These are phyloP conservation scores for Brachyistius frenatus DNA, from an alignment of 2,113 vertebrate genomes.

Conservation along the genomic window DNA sequence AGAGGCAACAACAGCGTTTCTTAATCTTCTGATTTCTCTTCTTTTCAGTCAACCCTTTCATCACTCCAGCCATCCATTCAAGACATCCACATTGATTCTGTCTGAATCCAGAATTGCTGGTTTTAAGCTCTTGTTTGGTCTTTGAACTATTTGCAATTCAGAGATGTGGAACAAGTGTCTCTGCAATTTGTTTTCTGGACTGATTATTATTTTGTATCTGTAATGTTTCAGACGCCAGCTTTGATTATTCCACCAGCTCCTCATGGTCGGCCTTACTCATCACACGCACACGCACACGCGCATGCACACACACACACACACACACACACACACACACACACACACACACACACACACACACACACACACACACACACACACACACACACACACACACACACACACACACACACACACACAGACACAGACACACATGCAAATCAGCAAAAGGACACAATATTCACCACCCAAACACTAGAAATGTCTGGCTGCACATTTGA, in stretches of 20 bases:
- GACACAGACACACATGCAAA: neutral
- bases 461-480: slow-evolving; percentile 21
- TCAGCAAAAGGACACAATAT: slow-evolving; percentile 28
- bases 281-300: neutral
- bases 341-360: neutral
- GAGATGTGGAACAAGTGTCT: neutral
- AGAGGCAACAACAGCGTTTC: slow-evolving; percentile 54
- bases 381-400: neutral
- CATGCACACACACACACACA: neutral
- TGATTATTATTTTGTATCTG: slow-evolving; percentile 2
- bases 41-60: slow-evolving; percentile 58
- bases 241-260: slow-evolving; percentile 22
- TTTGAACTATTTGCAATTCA: slow-evolving; percentile 18
- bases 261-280: neutral
- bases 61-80: slow-evolving; percentile 12
- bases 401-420: neutral
- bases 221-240: slow-evolving; percentile 13
- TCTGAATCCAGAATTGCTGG: slow-evolving; percentile 23
- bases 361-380: neutral
- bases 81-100: slow-evolving; percentile 26
- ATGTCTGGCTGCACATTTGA: slow-evolving; percentile 13
- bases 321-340: neutral
- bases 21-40: slow-evolving; percentile 63
- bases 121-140: slow-evolving; percentile 10
- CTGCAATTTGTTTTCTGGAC: neutral